Percentiles rank a stretch among this genome's conserved stretches.
Evolutionary conservation across 2,888 invertebrate species (phyloP).

Genomic region (Ectemnius cavifrons): DNA sequence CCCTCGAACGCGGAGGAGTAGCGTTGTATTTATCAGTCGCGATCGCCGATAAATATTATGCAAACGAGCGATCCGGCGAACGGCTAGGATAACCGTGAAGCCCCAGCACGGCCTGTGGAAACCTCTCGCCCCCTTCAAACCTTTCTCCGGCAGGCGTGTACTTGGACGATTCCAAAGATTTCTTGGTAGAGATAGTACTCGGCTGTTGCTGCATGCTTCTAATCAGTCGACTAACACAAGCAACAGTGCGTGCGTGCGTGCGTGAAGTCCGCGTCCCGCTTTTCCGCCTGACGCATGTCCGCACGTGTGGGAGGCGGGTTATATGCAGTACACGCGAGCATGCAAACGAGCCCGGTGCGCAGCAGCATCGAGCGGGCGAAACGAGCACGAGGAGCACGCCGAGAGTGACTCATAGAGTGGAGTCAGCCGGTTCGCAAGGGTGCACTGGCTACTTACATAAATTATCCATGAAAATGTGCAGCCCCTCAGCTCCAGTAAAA

Average conservation of each 20-base stretch:
- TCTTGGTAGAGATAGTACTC: background rate
- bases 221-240: slow-evolving; percentile 35
- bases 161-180: background rate
- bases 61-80: slow-evolving; percentile 50
- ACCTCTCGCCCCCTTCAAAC: slow-evolving; percentile 15
- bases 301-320: slow-evolving; percentile 36
- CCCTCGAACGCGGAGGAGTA: slow-evolving; percentile 15
- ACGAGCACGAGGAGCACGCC: too few species aligned
- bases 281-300: slow-evolving; percentile 59
- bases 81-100: too few species aligned
- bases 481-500: background rate
- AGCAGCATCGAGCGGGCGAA: too few species aligned
- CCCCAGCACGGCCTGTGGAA: background rate
- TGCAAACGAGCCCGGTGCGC: slow-evolving; percentile 50
- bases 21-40: slow-evolving; percentile 41
- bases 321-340: slow-evolving; percentile 55
- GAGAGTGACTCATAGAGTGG: slow-evolving; percentile 5
- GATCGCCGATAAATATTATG: slow-evolving; percentile 59
- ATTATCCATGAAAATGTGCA: slow-evolving; percentile 47
- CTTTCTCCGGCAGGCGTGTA: slow-evolving; percentile 5
- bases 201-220: slow-evolving; percentile 23
- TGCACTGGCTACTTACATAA: slow-evolving; percentile 37
- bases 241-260: slow-evolving; percentile 17
- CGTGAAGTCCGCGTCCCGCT: slow-evolving; percentile 17
- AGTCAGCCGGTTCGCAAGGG: slow-evolving; percentile 28